A percentile compares a stretch with the other conserved stretches of the same genome.
phyloP scores from a whole-genome alignment of 2,797 vertebrate genomes.

The Jordanella pulchra region DNA sequence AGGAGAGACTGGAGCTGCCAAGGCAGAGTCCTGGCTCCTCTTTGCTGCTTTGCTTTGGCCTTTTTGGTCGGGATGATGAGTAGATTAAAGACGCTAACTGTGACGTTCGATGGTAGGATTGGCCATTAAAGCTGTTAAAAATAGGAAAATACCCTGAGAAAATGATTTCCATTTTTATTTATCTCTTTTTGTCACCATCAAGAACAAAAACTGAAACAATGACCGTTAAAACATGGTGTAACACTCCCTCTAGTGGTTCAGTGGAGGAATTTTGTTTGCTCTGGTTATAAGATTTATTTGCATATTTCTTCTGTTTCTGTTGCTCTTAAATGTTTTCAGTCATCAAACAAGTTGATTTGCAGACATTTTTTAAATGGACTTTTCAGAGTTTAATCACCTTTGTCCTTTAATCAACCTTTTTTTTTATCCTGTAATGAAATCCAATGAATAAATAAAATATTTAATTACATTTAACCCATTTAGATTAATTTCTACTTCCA shows the following conservation, averaged over 20 bases:
- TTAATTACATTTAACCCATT: too few relatives aligned
- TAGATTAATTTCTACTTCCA: too few relatives aligned
- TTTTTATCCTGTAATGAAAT: too few relatives aligned
- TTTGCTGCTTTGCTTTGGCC: not conserved
- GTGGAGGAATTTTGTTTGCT: constrained; percentile 1
- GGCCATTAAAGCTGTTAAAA: constrained; percentile 13
- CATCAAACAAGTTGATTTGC: too few relatives aligned
- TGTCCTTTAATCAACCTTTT: too few relatives aligned
- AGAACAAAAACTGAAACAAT: not conserved
- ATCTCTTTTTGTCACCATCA: constrained; percentile 4
- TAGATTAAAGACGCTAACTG: constrained; percentile 23
- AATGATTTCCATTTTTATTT: constrained; percentile 9
- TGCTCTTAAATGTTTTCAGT: too few relatives aligned
- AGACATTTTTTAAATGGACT: too few relatives aligned
- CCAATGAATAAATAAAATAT: too few relatives aligned
- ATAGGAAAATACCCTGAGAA: constrained; percentile 5
- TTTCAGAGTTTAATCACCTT: too few relatives aligned
- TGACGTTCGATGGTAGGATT: constrained; percentile 7
- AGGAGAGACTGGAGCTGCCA: constrained; percentile 48
- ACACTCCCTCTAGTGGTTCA: constrained; percentile 61
- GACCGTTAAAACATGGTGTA: constrained; percentile 13
- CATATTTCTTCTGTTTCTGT: too few relatives aligned
- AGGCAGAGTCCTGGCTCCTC: constrained; percentile 26
- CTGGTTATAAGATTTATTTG: too few relatives aligned
- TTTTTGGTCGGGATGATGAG: constrained; percentile 23